Evolutionary conservation across 2,888 invertebrate species (phyloP).

Genomic region (Portevinia maculata): DNA sequence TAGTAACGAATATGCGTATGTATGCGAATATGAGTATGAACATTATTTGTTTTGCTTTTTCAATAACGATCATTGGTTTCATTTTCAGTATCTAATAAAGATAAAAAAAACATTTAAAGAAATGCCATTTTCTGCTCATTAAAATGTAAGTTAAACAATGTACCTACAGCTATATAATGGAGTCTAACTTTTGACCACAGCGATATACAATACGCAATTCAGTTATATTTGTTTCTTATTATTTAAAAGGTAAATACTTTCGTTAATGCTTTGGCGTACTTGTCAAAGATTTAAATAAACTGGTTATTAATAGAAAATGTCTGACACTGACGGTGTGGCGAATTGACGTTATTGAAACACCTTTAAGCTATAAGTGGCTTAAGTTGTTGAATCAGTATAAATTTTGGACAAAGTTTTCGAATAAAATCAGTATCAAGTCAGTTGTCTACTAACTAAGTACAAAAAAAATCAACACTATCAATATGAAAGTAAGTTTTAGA

Average conservation of each 20-base stretch:
- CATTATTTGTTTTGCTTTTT: neutral
- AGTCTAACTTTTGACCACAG: slow-evolving; percentile 6
- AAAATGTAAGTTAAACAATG: neutral
- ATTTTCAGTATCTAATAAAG: neutral
- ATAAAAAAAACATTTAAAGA: neutral
- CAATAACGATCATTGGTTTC: neutral
- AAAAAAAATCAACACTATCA: slow-evolving; percentile 5
- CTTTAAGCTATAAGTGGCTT: neutral
- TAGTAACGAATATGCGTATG: no score
- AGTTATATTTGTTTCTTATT: slow-evolving; percentile 14
- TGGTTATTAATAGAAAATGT: slow-evolving; percentile 18
- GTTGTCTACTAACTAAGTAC: slow-evolving; percentile 22
- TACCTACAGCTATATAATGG: neutral
- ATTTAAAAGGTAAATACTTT: slow-evolving; percentile 3
- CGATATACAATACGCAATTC: no score
- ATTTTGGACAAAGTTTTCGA: slow-evolving; percentile 2
- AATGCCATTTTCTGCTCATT: neutral
- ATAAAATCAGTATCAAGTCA: slow-evolving; percentile 39
- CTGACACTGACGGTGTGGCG: neutral
- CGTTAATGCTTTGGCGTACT: neutral
- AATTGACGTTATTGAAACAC: slow-evolving; percentile 6
- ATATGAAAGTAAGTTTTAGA: slow-evolving; percentile 45
- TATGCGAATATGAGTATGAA: neutral
- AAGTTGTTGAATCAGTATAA: slow-evolving; percentile 34
- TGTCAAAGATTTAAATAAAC: slow-evolving; percentile 15